Evolutionary conservation across 2,888 invertebrate species (phyloP), one percentile per base, ranked within the genome.

Genomic region (Drosophila infuscata): DNA sequence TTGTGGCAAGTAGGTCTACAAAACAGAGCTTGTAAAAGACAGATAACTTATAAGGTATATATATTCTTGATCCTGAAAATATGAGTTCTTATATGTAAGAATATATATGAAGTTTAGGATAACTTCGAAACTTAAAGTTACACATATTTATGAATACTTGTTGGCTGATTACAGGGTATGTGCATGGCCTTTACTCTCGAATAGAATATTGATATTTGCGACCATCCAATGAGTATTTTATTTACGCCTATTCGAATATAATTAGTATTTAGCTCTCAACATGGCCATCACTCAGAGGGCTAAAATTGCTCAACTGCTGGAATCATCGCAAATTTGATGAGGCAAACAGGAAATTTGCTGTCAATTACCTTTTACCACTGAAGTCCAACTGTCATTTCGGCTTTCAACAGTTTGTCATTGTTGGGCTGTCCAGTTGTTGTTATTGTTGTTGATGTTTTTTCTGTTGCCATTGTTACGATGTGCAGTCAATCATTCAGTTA

Each of bases 381-480:
- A 56, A 66, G 53, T 62, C 33, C 61, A 73, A 70, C 57, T 81
- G 74, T 66, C 79, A 66, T 66, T 83, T 78, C 63, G 58, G 81
- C 48, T 67, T 76, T 60, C 59, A 65, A 66, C 67, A 72, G 86
- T 64, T 76, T 60, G 64, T 51, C 56, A 43, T 38, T 72, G 62
- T 63, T 64, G 63, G 53, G 61, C 67, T 60, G 25, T 49, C 35
- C 48, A 32, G 57, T 36, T 20, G 17, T 49, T 54, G 76, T 49
- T 68, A 71, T 35, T 59, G 70, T 30, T 63, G 54, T 57, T 67
- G 68, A 52, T 59, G 32, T 43, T 48, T 57, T 43, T 48, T 58
- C 36, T 60, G 87, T 83, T 87, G 59, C 79, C 82, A 87, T 83
- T 83, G 83, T 89, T 87, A 83, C 83, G 49, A 62, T 82, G 75